Percentiles rank a stretch among this genome's conserved stretches.
These are phyloP conservation scores for Mellilla xanthometata DNA, from an alignment of 2,888 invertebrate genomes.

Conservation along the genomic window DNA sequence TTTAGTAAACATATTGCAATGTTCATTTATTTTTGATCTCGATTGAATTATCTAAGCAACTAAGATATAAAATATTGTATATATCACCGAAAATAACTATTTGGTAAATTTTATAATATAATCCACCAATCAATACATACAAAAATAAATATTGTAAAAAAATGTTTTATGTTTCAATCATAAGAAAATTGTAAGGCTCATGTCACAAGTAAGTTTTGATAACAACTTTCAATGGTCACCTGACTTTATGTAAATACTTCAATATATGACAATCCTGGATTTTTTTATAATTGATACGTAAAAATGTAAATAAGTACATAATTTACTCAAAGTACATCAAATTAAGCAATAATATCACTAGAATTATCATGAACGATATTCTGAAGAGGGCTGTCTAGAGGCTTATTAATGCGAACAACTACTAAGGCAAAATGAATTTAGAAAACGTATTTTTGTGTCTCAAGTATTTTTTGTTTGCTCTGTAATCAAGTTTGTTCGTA, in stretches of 20 bases:
- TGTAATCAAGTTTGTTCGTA: no score
- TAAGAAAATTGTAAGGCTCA: neutral
- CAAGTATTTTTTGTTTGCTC: no score
- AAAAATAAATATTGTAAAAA: conserved; percentile 4
- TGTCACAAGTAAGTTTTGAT: no score
- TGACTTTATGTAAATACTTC: no score
- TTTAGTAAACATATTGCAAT: neutral
- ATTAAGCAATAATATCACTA: conserved; percentile 62
- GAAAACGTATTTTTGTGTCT: no score
- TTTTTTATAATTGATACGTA: conserved; percentile 44
- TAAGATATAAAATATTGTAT: conserved; percentile 11
- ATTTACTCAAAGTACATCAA: conserved; percentile 58
- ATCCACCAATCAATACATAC: conserved; percentile 7
- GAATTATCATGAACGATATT: no score
- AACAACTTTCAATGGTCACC: no score
- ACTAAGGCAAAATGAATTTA: no score
- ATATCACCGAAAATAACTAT: conserved; percentile 10
- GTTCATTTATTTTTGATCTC: conserved; percentile 21
- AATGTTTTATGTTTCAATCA: conserved; percentile 4
- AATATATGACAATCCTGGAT: no score
- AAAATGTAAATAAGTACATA: conserved; percentile 53
- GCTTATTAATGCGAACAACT: no score
- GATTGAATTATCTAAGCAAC: conserved; percentile 10
- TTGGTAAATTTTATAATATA: conserved; percentile 11
- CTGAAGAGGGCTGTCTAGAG: no score